phyloP scores from a whole-genome alignment of 2,797 vertebrate genomes.

The Amblyraja radiata region DNA sequence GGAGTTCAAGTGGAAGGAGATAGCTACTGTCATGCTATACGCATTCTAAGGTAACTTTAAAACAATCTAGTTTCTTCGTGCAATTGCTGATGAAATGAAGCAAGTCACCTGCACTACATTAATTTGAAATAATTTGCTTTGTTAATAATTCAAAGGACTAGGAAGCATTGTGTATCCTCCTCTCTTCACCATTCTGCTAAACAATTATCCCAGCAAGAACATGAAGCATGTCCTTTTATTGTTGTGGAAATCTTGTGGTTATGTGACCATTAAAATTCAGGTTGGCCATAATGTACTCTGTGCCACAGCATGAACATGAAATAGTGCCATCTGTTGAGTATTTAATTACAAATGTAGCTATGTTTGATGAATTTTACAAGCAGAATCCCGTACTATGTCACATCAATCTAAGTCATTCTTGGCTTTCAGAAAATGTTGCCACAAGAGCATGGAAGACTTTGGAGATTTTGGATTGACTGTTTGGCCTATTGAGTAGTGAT shows the following conservation, averaged over 20 bases:
- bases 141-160: neutral
- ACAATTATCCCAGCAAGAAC: neutral
- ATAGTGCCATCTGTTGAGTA: neutral
- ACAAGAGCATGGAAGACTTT: too few relatives aligned
- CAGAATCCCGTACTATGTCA: too few relatives aligned
- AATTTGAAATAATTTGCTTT: neutral
- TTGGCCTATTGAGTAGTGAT: too few relatives aligned
- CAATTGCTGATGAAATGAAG: neutral
- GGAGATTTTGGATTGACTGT: too few relatives aligned
- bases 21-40: conserved; percentile 89
- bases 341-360: neutral
- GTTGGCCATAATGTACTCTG: neutral
- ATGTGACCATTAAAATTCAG: neutral
- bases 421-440: too few relatives aligned
- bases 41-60: conserved; percentile 78
- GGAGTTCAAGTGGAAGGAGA: conserved; percentile 96
- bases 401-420: too few relatives aligned
- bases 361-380: neutral
- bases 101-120: neutral
- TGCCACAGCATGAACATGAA: neutral
- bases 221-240: neutral
- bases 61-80: conserved; percentile 6
- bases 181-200: neutral
- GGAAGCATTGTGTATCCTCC: neutral
- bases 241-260: neutral